Evolutionary conservation across 2,113 vertebrate genomes (phyloP), one percentile per base, ranked within the genome.

Genomic region (Callithrix jacchus): DNA sequence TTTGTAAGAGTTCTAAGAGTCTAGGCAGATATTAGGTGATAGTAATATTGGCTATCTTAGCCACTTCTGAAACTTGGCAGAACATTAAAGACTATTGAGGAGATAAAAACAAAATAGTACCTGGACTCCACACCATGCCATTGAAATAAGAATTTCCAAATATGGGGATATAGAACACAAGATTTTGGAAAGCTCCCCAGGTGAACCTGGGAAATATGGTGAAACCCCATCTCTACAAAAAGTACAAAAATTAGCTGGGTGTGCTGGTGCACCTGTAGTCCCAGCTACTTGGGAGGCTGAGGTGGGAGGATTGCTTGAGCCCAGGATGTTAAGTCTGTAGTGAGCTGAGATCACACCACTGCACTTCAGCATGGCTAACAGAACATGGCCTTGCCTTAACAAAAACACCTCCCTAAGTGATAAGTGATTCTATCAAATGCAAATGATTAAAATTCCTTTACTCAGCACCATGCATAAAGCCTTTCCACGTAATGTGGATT

Each of bases 361-460:
- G 27, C 61, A 64, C 27, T 64, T 30, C 27, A 64, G 61, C 27
- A 27, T 32, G 27, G 61, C 27, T 1, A 13, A 64, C 27, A 64
- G 61, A 64, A 27, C 30, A 14, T 64, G 61, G 61, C 61, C 61
- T 64, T 32, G 61, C 32, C 27, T 64, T 13, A 32, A 21, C 8
- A 58, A 61, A 27, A 64, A 6, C 11, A 30, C 27, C 12, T 32
- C 61, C 12, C 12, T 30, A 64, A 64, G 12, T 64, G 12, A 17
- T 52, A 64, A 74, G 30, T 20, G 11, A 77, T n/a, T 82, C 37
- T 30, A 17, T n/a, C 9, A 17, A 18, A 49, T 76, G 90, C 7
- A 81, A 56, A 56, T 83, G 40, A 42, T 83, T 95, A 47, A 77
- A 82, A 49, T 88, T 61, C 17, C 79, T 89, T 93, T 90, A 47